Conservation (phyloP, 2,113 vertebrate species). For the Triplophysa rosa region DNA sequence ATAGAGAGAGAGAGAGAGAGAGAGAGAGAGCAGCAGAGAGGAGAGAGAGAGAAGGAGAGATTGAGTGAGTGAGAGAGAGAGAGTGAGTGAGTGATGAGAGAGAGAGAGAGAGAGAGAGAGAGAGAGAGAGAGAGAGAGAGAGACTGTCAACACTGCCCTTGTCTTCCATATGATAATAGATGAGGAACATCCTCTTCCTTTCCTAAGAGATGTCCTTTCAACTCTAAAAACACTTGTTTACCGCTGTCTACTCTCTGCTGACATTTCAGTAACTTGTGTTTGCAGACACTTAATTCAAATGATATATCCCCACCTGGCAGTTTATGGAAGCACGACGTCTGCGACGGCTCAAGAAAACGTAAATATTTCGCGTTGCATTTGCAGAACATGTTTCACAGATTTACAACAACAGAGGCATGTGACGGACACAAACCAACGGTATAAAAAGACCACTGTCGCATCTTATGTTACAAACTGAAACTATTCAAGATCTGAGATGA, state of each 20-base stretch:
- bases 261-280: conserved; percentile 19
- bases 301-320: background rate
- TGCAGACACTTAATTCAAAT: conserved; percentile 4
- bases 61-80: no score
- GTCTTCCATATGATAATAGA: no score
- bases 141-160: no score
- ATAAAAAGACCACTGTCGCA: background rate
- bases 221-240: no score
- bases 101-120: no score
- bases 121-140: no score
- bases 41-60: no score
- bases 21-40: no score
- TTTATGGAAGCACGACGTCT: background rate
- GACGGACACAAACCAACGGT: no score
- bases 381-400: background rate
- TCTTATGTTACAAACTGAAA: background rate
- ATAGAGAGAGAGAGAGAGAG: no score
- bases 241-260: background rate
- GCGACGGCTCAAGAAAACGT: background rate
- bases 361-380: background rate
- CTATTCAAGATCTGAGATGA: background rate
- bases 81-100: no score
- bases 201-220: background rate
- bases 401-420: background rate
- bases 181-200: background rate